Evolutionary conservation across 1,140 invertebrate species (phyloP), one percentile per base, ranked within the genome.

Genomic region (Whitmania pigra): DNA sequence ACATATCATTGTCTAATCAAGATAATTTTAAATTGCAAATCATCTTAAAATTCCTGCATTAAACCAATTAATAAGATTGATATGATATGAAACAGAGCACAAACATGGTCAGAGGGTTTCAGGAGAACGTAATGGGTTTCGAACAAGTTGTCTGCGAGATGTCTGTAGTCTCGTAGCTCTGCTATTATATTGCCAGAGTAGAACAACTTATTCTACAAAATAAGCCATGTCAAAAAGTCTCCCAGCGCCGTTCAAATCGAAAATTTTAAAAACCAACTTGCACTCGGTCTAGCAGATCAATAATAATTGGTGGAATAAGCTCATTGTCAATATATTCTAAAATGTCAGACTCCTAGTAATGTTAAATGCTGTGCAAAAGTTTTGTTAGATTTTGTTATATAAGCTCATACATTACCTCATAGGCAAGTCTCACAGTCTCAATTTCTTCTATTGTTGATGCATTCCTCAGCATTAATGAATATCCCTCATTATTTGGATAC

Each of bases 141-240:
- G 76, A 78, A 82, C 29, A 73, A 74, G 9, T 75, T 76, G 71
- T 79, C 80, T 15, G 78, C 76, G 54, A 80, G 78, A 25, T 90
- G 88, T 75, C 92, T 85, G 79, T 90, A 91, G 83, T 95, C 92
- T 78, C 91, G 86, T 74, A 96, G 87, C 86, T 95, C 90, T 74
- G 88, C 89, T 78, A 95, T 90, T 66, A 95, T 89, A 83, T 92
- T 94, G 40, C 92, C 92, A 75, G 88, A 89, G 79, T 94, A 93
- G 83, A 93, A 95, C 27, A 94, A 85, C 80, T 88, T 87, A 27
- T 88, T 88, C 76, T 74, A 68, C 36, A 63, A 71, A n/a, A 68
- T 20, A 49, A 49, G 13, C 43, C 15, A 49, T 49, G 9, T 49
- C 43, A 15, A 49, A 36, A 36, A 15, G 43, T 17, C 43, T 49